Percentiles rank a stretch among this genome's conserved stretches.
phyloP scores from a whole-genome alignment of 2,113 vertebrate species.

The Chascanopsetta lugubris region DNA sequence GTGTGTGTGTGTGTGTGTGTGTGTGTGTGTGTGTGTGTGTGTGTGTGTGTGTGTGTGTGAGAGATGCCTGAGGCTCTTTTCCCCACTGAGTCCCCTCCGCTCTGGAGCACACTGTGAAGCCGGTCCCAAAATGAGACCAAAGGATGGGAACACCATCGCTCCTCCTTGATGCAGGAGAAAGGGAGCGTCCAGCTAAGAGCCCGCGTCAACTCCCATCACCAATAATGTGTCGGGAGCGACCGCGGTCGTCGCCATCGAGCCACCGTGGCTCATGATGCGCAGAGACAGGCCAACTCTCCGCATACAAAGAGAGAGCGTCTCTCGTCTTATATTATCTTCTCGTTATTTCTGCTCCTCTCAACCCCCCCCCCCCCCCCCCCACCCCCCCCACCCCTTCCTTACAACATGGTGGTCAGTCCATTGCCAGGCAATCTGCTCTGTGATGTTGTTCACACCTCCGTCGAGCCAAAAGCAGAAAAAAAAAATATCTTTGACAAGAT shows the following conservation, averaged over 20 bases:
- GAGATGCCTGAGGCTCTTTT: constrained; percentile 60
- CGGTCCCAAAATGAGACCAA: constrained; percentile 63
- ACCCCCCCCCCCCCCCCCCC: constrained; percentile 65
- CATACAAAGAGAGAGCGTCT: constrained; percentile 29
- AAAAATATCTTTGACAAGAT: constrained; percentile 74
- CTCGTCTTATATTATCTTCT: constrained; percentile 62
- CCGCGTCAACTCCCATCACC: constrained; percentile 63
- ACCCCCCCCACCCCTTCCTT: constrained; percentile 69
- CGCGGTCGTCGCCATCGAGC: constrained; percentile 42
- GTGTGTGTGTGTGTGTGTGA: neutral
- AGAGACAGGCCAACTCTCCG: constrained; percentile 53
- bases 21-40: neutral
- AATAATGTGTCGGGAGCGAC: constrained; percentile 42
- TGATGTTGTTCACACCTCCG: constrained; percentile 81
- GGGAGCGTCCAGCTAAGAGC: constrained; percentile 65
- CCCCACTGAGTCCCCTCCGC: constrained; percentile 58
- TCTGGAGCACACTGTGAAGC: constrained; percentile 49
- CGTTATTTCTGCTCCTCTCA: constrained; percentile 68
- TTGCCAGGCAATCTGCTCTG: constrained; percentile 87
- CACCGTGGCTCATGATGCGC: constrained; percentile 50
- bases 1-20: too few relatives aligned
- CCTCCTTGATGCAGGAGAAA: constrained; percentile 52
- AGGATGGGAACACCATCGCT: constrained; percentile 57
- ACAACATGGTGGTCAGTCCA: constrained; percentile 83
- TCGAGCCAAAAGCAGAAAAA: constrained; percentile 70